These are phyloP conservation scores for Alouatta palliata DNA, from an alignment of 2,113 vertebrate genomes.

Conservation along the genomic window DNA sequence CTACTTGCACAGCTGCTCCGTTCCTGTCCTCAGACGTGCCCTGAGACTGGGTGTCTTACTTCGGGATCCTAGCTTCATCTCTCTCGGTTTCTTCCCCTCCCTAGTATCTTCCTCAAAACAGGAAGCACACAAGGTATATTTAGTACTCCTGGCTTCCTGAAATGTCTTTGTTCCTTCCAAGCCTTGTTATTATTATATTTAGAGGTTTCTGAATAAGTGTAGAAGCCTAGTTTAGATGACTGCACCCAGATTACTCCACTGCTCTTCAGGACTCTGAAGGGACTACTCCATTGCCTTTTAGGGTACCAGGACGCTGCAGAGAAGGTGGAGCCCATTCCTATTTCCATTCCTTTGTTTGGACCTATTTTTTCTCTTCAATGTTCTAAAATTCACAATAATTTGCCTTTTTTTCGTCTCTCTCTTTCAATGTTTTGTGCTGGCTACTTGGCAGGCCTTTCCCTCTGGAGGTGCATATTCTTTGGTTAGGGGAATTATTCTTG, in stretches of 20 bases:
- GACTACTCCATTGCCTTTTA: background rate
- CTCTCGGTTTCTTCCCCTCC: background rate
- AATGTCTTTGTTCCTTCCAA: background rate
- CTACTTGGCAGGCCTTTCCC: background rate
- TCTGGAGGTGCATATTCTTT: background rate
- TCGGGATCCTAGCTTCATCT: background rate
- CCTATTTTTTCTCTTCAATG: background rate
- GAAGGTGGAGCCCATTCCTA: background rate
- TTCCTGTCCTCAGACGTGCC: background rate
- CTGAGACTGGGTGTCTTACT: background rate
- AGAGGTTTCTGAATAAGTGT: background rate
- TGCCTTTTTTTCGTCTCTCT: background rate
- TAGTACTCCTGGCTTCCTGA: background rate
- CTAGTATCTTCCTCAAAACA: background rate
- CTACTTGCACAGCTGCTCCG: no score
- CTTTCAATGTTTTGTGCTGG: background rate
- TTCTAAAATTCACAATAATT: background rate
- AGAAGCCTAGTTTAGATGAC: background rate
- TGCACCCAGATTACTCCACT: no score
- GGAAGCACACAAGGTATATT: background rate
- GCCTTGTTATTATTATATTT: background rate
- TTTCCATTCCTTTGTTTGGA: background rate
- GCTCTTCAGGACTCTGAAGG: background rate
- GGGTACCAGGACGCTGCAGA: background rate
- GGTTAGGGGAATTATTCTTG: background rate